Percentiles rank a stretch among this genome's conserved stretches.
Conservation (phyloP, 1,140 invertebrate species). For the Apis florea region DNA sequence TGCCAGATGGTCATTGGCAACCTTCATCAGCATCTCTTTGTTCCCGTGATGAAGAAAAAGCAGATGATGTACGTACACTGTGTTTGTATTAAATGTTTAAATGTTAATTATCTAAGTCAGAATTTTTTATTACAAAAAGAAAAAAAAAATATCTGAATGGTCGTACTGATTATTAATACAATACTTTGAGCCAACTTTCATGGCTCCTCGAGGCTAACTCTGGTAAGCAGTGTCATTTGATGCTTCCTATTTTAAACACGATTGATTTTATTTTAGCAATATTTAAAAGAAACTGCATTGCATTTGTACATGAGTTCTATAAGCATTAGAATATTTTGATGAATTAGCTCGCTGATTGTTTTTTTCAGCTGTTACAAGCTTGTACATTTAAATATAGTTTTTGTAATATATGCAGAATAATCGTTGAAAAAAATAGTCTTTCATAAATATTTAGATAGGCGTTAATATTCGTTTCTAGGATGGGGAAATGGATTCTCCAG, state of each 20-base stretch:
- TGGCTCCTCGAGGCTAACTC: slow-evolving; percentile 65
- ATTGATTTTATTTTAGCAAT: slow-evolving; percentile 57
- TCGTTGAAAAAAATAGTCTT: slow-evolving; percentile 21
- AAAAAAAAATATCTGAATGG: slow-evolving; percentile 44
- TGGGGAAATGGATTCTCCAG: slow-evolving; percentile 76
- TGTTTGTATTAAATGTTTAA: slow-evolving; percentile 49
- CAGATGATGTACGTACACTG: slow-evolving; percentile 69
- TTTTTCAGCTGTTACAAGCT: slow-evolving; percentile 58
- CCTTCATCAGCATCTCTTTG: slow-evolving; percentile 82
- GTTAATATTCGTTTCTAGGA: slow-evolving; percentile 70
- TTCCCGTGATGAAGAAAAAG: slow-evolving; percentile 80
- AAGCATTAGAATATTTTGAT: slow-evolving; percentile 47
- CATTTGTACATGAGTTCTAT: slow-evolving; percentile 31
- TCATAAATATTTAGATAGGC: slow-evolving; percentile 40
- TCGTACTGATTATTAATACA: slow-evolving; percentile 66
- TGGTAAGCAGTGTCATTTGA: slow-evolving; percentile 66
- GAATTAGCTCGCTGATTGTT: slow-evolving; percentile 55
- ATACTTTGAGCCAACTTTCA: slow-evolving; percentile 68
- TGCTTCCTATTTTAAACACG: slow-evolving; percentile 59
- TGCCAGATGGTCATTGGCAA: slow-evolving; percentile 84
- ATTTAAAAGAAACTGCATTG: slow-evolving; percentile 41
- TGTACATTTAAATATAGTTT: slow-evolving; percentile 52
- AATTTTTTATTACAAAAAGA: slow-evolving; percentile 54
- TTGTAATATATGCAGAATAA: slow-evolving; percentile 52
- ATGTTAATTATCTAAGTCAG: slow-evolving; percentile 55